These are phyloP conservation scores for Proterorhinus semilunaris DNA, from an alignment of 2,113 vertebrate species.

Conservation along the genomic window DNA sequence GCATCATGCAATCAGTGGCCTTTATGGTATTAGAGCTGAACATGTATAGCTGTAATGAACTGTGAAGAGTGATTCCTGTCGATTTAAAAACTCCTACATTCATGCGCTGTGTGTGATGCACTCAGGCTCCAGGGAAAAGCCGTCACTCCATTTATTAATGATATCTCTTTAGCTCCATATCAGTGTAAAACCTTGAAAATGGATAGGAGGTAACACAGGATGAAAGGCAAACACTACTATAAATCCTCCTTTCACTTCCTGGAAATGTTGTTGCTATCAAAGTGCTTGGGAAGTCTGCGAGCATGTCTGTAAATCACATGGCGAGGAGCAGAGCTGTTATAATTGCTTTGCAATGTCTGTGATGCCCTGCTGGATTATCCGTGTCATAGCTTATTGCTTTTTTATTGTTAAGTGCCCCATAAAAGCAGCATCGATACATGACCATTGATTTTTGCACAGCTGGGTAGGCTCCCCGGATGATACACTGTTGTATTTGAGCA, in stretches of 20 bases:
- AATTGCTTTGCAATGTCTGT: slow-evolving; percentile 57
- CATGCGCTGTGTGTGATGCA: slow-evolving; percentile 19
- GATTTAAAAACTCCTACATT: slow-evolving; percentile 55
- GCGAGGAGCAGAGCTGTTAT: slow-evolving; percentile 56
- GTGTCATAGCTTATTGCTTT: slow-evolving; percentile 70
- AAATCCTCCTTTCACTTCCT: slow-evolving; percentile 58
- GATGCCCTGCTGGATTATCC: slow-evolving; percentile 63
- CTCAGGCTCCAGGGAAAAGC: slow-evolving; percentile 44
- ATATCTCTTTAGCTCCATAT: slow-evolving; percentile 52
- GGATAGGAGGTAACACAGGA: slow-evolving; percentile 18
- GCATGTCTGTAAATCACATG: slow-evolving; percentile 54
- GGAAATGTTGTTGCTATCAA: slow-evolving; percentile 54
- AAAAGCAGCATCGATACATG: slow-evolving; percentile 63
- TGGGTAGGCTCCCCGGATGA: slow-evolving; percentile 37
- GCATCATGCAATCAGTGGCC: slow-evolving; percentile 51
- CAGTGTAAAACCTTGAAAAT: slow-evolving; percentile 52
- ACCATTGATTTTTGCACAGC: slow-evolving; percentile 62
- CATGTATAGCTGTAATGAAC: slow-evolving; percentile 36
- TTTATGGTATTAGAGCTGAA: slow-evolving; percentile 50
- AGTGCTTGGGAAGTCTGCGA: slow-evolving; percentile 46
- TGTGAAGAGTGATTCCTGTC: slow-evolving; percentile 51
- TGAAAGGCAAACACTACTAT: slow-evolving; percentile 37
- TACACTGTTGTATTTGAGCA: slow-evolving; percentile 14
- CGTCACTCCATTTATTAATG: slow-evolving; percentile 51
- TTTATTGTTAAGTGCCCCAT: slow-evolving; percentile 71